These are phyloP conservation scores for Zaprionus taronus DNA, from an alignment of 1,140 invertebrate genomes.

Conservation along the genomic window DNA sequence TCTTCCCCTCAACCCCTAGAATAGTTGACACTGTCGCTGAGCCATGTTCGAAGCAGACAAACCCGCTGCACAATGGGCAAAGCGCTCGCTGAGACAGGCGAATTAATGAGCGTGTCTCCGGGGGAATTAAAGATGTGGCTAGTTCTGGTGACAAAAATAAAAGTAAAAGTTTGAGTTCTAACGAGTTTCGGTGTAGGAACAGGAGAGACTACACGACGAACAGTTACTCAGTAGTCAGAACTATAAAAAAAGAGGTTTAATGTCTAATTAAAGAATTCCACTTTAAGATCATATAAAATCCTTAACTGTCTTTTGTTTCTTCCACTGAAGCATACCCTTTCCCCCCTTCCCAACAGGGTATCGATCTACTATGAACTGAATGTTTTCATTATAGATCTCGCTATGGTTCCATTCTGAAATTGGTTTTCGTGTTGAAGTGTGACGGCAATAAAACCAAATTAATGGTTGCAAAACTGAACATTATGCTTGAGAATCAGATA, in stretches of 20 bases:
- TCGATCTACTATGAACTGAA: background rate
- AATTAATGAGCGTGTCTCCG: constrained; percentile 54
- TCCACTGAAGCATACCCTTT: background rate
- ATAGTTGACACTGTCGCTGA: constrained; percentile 11
- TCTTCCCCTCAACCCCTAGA: background rate
- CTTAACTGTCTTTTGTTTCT: background rate
- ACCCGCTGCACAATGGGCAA: constrained; percentile 50
- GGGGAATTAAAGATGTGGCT: constrained; percentile 44
- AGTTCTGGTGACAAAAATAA: constrained; percentile 27
- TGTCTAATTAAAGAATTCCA: background rate
- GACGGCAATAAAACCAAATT: constrained; percentile 49
- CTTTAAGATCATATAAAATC: background rate
- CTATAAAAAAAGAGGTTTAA: background rate
- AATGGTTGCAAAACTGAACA: constrained; percentile 37
- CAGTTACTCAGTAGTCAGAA: background rate
- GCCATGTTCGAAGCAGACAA: constrained; percentile 30
- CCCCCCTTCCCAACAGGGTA: constrained; percentile 15
- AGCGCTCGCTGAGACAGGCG: constrained; percentile 38
- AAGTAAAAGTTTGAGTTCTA: constrained; percentile 44
- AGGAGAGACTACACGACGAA: background rate
- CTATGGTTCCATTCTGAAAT: constrained; percentile 36
- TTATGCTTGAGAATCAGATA: constrained; percentile 11
- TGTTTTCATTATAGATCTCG: constrained; percentile 8
- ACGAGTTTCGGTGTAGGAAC: constrained; percentile 17
- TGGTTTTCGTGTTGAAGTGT: constrained; percentile 38